A percentile compares a stretch with the other conserved stretches of the same genome.
Evolutionary conservation across 2,113 vertebrate species (phyloP).

Genomic region (Irena cyanogastra): DNA sequence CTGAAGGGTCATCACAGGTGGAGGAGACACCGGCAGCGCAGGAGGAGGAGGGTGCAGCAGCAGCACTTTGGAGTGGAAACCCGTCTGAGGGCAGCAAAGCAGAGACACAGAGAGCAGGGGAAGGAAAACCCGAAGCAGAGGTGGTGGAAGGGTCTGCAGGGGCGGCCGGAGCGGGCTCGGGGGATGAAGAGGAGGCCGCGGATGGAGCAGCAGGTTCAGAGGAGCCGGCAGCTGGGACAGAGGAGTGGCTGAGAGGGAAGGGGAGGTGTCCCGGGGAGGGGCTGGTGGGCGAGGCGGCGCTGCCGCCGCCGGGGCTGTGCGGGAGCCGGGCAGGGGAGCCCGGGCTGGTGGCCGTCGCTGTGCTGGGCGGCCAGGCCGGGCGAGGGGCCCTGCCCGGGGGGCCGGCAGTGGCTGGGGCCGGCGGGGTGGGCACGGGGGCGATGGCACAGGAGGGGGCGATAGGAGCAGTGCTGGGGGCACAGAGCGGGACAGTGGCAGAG

Average conservation of each 20-base stretch:
- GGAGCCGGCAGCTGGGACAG: not conserved
- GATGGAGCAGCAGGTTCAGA: not conserved
- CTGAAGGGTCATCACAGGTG: not conserved
- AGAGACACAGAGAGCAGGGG: not conserved
- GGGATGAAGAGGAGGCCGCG: not conserved
- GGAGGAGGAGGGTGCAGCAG: not conserved
- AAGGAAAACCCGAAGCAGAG: not conserved
- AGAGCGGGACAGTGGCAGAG: not conserved
- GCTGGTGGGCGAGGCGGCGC: fast-evolving
- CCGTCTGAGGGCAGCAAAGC: not conserved
- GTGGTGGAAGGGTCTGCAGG: not conserved
- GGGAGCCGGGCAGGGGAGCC: fast-evolving
- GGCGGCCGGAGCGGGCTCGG: too few relatives aligned
- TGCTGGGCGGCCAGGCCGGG: not conserved
- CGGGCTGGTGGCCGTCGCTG: not conserved
- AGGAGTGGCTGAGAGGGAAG: not conserved
- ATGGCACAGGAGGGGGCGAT: not conserved
- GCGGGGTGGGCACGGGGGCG: fast-evolving
- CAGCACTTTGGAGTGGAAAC: not conserved
- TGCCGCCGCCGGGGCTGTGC: fast-evolving
- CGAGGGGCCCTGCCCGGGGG: not conserved
- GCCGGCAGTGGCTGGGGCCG: fast-evolving
- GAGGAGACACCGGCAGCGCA: not conserved
- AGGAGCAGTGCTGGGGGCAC: not conserved
- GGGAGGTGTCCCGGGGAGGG: fast-evolving